phyloP scores from a whole-genome alignment of 2,797 vertebrate species.

The Rhynchotus rufescens region DNA sequence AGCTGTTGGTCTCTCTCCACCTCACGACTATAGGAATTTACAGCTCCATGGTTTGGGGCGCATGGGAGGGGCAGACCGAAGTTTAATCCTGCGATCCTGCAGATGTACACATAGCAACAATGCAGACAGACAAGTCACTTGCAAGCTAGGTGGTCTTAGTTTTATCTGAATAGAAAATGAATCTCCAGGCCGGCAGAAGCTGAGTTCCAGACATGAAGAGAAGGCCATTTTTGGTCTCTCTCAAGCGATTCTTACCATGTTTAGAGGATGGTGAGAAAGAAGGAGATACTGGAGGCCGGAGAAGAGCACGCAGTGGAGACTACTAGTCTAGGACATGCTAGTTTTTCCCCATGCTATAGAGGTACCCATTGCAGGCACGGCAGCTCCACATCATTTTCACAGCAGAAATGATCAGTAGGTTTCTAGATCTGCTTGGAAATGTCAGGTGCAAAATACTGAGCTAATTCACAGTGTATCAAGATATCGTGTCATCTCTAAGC shows the following conservation, averaged over 20 bases:
- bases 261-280: background rate
- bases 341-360: background rate
- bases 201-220: background rate
- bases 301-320: background rate
- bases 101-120: background rate
- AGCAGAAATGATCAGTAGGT: background rate
- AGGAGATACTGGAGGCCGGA: background rate
- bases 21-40: background rate
- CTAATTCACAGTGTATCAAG: background rate
- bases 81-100: background rate
- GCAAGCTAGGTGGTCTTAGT: slow-evolving; percentile 1
- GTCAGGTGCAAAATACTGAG: background rate
- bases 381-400: background rate
- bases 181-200: background rate
- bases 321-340: background rate
- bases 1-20: background rate
- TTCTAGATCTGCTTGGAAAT: background rate
- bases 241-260: background rate
- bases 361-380: background rate
- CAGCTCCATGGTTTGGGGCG: background rate
- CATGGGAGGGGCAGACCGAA: background rate
- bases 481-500: background rate
- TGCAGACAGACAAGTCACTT: background rate
- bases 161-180: background rate
- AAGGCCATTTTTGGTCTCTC: background rate